Percentiles rank a stretch among this genome's conserved stretches.
Evolutionary conservation across 1,140 invertebrate genomes (phyloP).

Genomic region (Bombyx mori): ASM3026992v2 NC_085131.1:9762001-9762500

Average conservation of each 20-base stretch:
- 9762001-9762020: too few species aligned
- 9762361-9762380: constrained; percentile 5
- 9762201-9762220: too few species aligned
- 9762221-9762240: background rate
- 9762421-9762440: constrained; percentile 1
- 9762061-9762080: too few species aligned
- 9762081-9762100: too few species aligned
- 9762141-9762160: too few species aligned
- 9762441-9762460: constrained; percentile 1
- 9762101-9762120: too few species aligned
- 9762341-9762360: background rate
- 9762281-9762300: background rate
- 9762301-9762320: background rate
- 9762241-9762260: constrained; percentile 1
- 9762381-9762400: constrained; percentile 5
- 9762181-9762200: too few species aligned
- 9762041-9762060: too few species aligned
- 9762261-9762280: constrained; percentile 1
- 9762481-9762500: constrained; percentile 1
- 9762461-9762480: background rate
- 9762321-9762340: background rate
- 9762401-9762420: constrained; percentile 8
- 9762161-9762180: too few species aligned
- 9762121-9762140: too few species aligned
- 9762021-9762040: too few species aligned